phyloP scores from a whole-genome alignment of 53 echinoderm and acorn worm genomes.

The Stichopus horrens region DNA sequence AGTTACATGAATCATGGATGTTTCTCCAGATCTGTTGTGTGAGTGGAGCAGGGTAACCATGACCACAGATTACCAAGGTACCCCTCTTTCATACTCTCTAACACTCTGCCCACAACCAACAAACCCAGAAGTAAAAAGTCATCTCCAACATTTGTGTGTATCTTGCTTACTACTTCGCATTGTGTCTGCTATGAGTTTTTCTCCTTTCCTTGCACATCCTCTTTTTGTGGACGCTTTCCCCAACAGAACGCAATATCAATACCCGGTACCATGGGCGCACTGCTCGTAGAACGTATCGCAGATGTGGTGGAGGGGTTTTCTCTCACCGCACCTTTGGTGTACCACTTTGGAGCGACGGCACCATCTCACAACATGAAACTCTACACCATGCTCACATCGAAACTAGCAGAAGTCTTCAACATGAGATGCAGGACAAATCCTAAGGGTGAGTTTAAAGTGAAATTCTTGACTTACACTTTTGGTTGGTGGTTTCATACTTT shows the following conservation, averaged over 20 bases:
- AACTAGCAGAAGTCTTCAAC: conserved; percentile 83
- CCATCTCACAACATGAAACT: conserved; percentile 89
- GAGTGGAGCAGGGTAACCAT: too few relatives aligned
- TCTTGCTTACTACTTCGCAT: background rate
- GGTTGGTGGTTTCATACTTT: too few relatives aligned
- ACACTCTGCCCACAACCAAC: too few relatives aligned
- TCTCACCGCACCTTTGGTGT: conserved; percentile 81
- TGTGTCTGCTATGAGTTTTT: too few relatives aligned
- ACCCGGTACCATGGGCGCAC: conserved; percentile 84
- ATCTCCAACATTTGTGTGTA: background rate
- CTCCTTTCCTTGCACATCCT: background rate
- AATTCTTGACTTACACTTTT: background rate
- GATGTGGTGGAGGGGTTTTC: conserved; percentile 90
- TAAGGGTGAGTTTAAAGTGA: conserved; percentile 57
- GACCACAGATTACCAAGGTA: too few relatives aligned
- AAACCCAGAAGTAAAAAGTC: too few relatives aligned
- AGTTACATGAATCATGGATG: too few relatives aligned
- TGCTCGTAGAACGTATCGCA: conserved; percentile 81
- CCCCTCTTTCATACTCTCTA: too few relatives aligned
- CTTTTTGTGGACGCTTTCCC: background rate
- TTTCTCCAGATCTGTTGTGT: too few relatives aligned
- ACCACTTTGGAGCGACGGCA: conserved; percentile 78
- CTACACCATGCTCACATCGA: conserved; percentile 75
- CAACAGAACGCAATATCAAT: conserved; percentile 80
- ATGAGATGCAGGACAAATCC: conserved; percentile 72